These are phyloP conservation scores for Bradypodion pumilum DNA, from an alignment of 2,797 vertebrate species.

Conservation along the genomic window DNA sequence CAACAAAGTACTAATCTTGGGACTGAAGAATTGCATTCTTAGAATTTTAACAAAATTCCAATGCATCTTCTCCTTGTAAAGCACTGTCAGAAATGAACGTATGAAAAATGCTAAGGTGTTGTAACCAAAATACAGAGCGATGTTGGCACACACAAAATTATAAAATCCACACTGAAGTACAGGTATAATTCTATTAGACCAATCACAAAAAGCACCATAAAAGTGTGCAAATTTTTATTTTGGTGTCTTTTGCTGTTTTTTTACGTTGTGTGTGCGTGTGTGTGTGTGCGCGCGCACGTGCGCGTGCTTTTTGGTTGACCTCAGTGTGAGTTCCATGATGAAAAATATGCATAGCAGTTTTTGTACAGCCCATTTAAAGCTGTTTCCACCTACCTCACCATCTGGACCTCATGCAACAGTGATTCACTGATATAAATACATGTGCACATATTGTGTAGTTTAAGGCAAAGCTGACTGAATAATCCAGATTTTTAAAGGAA, in stretches of 20 bases:
- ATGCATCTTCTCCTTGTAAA: conserved; percentile 19
- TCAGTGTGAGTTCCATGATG: no score
- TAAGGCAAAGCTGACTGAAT: conserved; percentile 29
- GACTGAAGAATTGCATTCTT: background rate
- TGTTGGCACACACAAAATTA: no score
- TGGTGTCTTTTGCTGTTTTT: no score
- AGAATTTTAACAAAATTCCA: background rate
- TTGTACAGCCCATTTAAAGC: conserved; percentile 17
- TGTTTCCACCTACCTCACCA: conserved; percentile 39
- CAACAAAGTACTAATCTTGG: background rate
- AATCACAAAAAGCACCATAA: no score
- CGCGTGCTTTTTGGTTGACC: no score
- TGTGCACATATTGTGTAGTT: background rate
- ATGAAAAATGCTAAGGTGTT: conserved; percentile 11
- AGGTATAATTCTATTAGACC: no score
- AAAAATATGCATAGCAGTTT: conserved; percentile 35
- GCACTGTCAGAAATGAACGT: conserved; percentile 52
- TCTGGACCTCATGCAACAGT: conserved; percentile 45
- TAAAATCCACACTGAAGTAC: no score
- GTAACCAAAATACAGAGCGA: background rate
- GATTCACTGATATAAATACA: conserved; percentile 14
- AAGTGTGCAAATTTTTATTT: no score
- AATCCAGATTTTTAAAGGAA: conserved; percentile 1
- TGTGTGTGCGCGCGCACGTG: no score
- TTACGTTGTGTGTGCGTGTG: no score